Percentiles rank a stretch among this genome's conserved stretches.
Evolutionary conservation across 2,797 vertebrate genomes (phyloP).

Genomic region (Chaetophractus vellerosus): DNA sequence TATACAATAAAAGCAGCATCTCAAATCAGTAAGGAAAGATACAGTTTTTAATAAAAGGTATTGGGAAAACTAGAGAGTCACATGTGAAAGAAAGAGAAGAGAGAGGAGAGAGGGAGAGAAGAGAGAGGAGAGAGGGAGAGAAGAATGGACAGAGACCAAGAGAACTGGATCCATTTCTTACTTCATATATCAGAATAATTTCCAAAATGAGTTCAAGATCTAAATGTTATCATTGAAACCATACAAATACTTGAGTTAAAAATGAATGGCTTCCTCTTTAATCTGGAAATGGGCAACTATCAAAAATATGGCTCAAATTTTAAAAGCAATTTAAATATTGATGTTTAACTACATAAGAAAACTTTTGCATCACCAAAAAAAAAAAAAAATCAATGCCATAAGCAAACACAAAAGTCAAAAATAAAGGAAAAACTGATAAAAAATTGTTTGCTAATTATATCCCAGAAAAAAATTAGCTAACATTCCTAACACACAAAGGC

Average conservation of each 20-base stretch:
- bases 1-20: too few relatives aligned
- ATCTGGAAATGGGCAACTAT: background rate
- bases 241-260: background rate
- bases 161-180: too few relatives aligned
- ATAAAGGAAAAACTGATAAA: background rate
- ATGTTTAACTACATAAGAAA: slow-evolving; percentile 26
- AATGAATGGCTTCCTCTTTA: background rate
- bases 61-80: too few relatives aligned
- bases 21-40: too few relatives aligned
- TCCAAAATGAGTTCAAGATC: background rate
- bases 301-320: slow-evolving; percentile 3
- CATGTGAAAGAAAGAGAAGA: too few relatives aligned
- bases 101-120: too few relatives aligned
- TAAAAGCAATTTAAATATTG: slow-evolving; percentile 50
- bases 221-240: background rate
- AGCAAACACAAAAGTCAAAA: background rate
- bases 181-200: background rate
- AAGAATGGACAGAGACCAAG: too few relatives aligned
- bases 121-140: too few relatives aligned
- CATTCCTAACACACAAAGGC: background rate
- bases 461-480: background rate
- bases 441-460: slow-evolving; percentile 1
- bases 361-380: background rate
- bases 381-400: background rate
- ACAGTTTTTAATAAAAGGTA: too few relatives aligned